Evolutionary conservation across 2,797 vertebrate species (phyloP), one percentile per base, ranked within the genome.

Genomic region (Girardinus metallicus): DNA sequence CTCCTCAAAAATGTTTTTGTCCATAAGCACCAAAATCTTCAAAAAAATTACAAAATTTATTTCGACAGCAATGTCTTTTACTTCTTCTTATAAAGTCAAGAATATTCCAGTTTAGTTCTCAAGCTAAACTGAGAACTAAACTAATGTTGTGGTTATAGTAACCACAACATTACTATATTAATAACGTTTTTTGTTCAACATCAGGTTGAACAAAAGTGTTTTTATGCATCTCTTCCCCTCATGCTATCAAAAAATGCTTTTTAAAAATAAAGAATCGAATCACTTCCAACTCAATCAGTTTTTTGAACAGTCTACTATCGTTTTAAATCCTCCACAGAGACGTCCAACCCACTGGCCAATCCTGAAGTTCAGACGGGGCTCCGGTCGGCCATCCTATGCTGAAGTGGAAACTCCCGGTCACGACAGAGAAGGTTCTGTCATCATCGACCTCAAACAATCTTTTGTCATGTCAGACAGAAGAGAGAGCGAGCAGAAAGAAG

Each of bases 331-430:
- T 87, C 26, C 79, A 98, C 81, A 99, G 98, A 94, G 97, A 79
- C 97, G 97, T 12, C 98, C 97, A 0, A 97, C 96, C 84, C 96
- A 94, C 81, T 99, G 97, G 98, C 97, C 98, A 1, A 96, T 97
- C 16, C 97, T 99, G 97, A 98, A 96, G 92, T 99, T 99, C 91
- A 94, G 97, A 47, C 96, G 97, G 77, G 97, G 98, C 71, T 99
- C 97, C 1, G 95, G 97, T 80, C 96, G 96, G 75, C 98, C 98
- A 21, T 96, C 97, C 0, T 99, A 99, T 66, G 95, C 96, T 0
- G 98, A 99, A 94, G 97, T 99, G 85, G 98, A 99, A 91, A 95
- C 96, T 16, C 94, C 96, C 1, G 95, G 96, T 87, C 92, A 82
- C 77, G 98, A 99, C 87, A 97, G 96, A 93, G 98, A 99, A 94